Base-by-base conservation (phyloP, 2,888 invertebrate genomes). In the Cerceris ruficornis region DNA sequence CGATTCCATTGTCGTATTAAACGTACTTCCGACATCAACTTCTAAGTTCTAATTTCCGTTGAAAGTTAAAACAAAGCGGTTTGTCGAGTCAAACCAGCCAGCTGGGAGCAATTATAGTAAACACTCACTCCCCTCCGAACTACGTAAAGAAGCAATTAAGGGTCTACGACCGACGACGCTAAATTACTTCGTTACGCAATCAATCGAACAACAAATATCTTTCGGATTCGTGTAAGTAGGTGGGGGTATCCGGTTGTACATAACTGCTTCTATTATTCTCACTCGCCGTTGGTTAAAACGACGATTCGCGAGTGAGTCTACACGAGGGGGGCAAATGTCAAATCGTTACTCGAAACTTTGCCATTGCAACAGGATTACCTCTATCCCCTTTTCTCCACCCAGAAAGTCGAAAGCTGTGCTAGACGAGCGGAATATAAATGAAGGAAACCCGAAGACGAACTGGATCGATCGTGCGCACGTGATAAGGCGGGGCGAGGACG, bases 351-450 rank as follows among this genome's bases (percentile, higher is more conserved):
- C 76, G 81, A 84, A 84, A 84, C 82, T 84, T 77, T 76, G 67
- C 74, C 80, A 49, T 65, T 81, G 84, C 82, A 82, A 84, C 80
- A 78, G 71, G 78, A 84, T 84, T 84, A 85, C 77, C 72, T 50
- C 28, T 50, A 61, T 60, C 66, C 67, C 64, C 68, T 68, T 60
- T 58, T 39, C 49, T 50, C 49, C 46, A 46, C 49, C 68, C 65
- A 74, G 65, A 67, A 71, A 81, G 81, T 78, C 84, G 77, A 83
- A 85, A 85, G 85, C 85, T 80, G 75, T 65, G 81, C 73, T 60
- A 75, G 83, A 83, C 84, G 84, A 82, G 81, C 69, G 77, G 84
- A 85, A 85, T 85, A 85, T 81, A 85, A 85, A 85, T 81, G 85
- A 85, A 55, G 68, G 77, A 80, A 79, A 83, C 42, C 83, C 82